Evolutionary conservation across 2,888 invertebrate species (phyloP).

Genomic region (Drosophila sordidula): DNA sequence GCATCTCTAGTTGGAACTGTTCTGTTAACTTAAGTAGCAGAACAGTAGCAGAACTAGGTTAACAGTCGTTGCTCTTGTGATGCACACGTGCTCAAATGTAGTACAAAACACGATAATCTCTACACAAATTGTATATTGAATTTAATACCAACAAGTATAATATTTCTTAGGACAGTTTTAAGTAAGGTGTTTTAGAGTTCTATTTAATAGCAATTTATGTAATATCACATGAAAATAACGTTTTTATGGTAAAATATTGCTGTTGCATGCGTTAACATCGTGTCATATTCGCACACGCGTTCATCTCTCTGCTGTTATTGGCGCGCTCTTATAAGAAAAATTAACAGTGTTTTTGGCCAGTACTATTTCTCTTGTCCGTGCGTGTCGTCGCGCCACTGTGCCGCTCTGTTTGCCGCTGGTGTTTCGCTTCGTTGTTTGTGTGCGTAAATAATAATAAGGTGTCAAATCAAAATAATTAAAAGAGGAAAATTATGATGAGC

Average conservation of each 20-base stretch:
- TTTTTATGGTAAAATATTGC: not conserved
- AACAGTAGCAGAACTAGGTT: not conserved
- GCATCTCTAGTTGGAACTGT: constrained; percentile 32
- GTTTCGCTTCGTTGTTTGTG: constrained; percentile 50
- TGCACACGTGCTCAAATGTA: constrained; percentile 26
- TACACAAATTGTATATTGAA: not conserved
- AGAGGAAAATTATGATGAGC: constrained; percentile 20
- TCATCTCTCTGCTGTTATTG: constrained; percentile 43
- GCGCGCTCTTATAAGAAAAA: constrained; percentile 53
- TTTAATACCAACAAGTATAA: not conserved
- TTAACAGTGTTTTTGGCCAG: constrained; percentile 47
- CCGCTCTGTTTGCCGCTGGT: constrained; percentile 49
- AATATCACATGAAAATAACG: not conserved
- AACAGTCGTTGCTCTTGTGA: constrained; percentile 23
- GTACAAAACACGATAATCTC: constrained; percentile 1
- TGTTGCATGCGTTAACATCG: not conserved
- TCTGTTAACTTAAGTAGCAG: constrained; percentile 7
- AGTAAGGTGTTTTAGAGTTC: rapidly evolving
- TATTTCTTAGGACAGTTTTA: not conserved
- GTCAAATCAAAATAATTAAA: constrained; percentile 32
- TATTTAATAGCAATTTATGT: not conserved
- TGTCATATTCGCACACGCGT: constrained; percentile 19
- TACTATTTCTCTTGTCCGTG: constrained; percentile 55
- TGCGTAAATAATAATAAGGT: constrained; percentile 53
- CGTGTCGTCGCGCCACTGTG: constrained; percentile 46